Evolutionary conservation across 1,140 invertebrate genomes (phyloP).

Genomic region (Drosophila parvula): DNA sequence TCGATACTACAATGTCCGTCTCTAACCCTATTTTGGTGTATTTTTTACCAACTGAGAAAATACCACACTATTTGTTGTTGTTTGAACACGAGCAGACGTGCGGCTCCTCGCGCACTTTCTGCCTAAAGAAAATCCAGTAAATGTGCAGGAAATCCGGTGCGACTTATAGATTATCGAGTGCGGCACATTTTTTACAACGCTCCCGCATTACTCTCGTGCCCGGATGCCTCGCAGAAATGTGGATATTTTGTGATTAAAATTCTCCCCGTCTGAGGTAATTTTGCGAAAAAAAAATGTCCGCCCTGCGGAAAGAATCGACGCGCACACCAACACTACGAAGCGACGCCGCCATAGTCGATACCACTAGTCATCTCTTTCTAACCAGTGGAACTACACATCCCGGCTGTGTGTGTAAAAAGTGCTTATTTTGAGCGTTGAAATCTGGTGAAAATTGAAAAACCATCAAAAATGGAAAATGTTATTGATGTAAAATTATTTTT

Average conservation of each 20-base stretch:
- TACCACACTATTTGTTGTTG: conserved; percentile 19
- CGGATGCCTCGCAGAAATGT: conserved; percentile 69
- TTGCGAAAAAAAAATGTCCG: conserved; percentile 59
- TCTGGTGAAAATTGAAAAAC: conserved; percentile 31
- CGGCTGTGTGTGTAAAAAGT: conserved; percentile 34
- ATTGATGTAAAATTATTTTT: conserved; percentile 14
- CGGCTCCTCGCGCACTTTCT: conserved; percentile 35
- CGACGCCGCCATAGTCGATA: conserved; percentile 48
- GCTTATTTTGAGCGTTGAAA: conserved; percentile 32
- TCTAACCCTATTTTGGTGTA: not conserved
- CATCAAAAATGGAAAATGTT: conserved; percentile 32
- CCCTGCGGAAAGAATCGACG: conserved; percentile 59
- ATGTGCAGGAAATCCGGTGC: conserved; percentile 64
- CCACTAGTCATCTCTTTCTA: conserved; percentile 55
- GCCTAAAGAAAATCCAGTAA: conserved; percentile 39
- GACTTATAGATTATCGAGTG: conserved; percentile 37
- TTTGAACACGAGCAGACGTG: conserved; percentile 54
- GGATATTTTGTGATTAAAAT: conserved; percentile 84
- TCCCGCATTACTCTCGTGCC: conserved; percentile 46
- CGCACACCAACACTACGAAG: conserved; percentile 28
- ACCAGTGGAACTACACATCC: conserved; percentile 13
- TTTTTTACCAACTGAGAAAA: too few species aligned
- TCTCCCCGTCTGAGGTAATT: conserved; percentile 79
- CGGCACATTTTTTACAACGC: conserved; percentile 53
- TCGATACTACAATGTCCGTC: too few species aligned